Conservation (phyloP, 2,797 vertebrate genomes). For the Ciconia nigra region DNA sequence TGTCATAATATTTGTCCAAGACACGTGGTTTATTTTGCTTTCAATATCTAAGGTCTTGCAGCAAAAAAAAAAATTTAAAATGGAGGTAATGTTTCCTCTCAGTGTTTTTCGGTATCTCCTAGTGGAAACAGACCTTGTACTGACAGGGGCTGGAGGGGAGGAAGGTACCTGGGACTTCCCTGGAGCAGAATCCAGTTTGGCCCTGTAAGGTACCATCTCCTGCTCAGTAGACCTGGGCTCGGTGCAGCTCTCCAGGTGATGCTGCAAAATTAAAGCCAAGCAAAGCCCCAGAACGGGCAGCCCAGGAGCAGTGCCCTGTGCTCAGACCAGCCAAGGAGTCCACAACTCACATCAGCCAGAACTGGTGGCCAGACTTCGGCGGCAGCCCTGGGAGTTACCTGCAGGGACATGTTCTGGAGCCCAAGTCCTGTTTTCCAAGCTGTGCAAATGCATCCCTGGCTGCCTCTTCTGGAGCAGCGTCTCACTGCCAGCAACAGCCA, state of each 20-base stretch:
- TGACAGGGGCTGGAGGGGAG: not conserved
- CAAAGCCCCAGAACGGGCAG: not conserved
- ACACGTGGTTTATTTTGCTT: not conserved
- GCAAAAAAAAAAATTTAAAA: too few species aligned
- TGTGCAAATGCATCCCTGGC: not conserved
- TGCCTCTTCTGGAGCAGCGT: not conserved
- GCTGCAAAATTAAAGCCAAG: not conserved
- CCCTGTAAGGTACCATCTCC: slow-evolving; percentile 45
- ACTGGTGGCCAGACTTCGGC: rapidly evolving
- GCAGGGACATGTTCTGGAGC: not conserved
- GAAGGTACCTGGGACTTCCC: not conserved
- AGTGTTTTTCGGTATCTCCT: rapidly evolving
- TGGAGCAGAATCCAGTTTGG: not conserved
- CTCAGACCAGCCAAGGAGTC: not conserved
- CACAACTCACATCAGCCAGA: rapidly evolving
- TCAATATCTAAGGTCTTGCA: not conserved
- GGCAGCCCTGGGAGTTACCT: not conserved
- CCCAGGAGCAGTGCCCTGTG: not conserved
- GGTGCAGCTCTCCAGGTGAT: slow-evolving; percentile 68
- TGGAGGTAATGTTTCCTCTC: not conserved
- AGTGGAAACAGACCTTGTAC: rapidly evolving
- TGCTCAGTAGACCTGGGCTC: slow-evolving; percentile 69
- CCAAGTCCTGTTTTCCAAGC: not conserved
- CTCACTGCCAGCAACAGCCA: not conserved
- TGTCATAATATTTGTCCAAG: slow-evolving; percentile 2